Evolutionary conservation across 2,113 vertebrate species (phyloP).

Genomic region (Poeciliopsis prolifica): DNA sequence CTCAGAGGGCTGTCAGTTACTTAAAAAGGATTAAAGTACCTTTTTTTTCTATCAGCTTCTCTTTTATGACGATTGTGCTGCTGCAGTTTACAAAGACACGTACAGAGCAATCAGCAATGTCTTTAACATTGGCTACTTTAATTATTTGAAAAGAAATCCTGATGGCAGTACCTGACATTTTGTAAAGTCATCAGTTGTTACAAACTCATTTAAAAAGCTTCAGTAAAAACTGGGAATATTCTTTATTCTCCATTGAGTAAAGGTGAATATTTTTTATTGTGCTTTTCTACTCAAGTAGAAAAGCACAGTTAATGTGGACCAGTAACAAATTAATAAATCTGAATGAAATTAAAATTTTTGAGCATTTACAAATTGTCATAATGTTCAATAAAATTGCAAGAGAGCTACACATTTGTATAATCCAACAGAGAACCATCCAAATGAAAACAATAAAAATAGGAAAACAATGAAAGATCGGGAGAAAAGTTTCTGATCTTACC

Average conservation of each 20-base stretch:
- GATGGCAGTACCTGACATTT: too few relatives aligned
- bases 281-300: not conserved
- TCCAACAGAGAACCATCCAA: not conserved
- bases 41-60: not conserved
- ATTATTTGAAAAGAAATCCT: too few relatives aligned
- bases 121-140: too few relatives aligned
- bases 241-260: too few relatives aligned
- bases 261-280: not conserved
- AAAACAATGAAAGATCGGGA: not conserved
- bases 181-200: too few relatives aligned
- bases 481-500: conserved; percentile 42
- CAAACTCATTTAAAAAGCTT: too few relatives aligned
- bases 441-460: not conserved
- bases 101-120: too few relatives aligned
- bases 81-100: too few relatives aligned
- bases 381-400: too few relatives aligned
- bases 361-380: not conserved
- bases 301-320: not conserved
- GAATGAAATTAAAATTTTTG: not conserved
- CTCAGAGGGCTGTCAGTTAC: not conserved
- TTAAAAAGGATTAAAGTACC: too few relatives aligned
- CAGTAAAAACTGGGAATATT: too few relatives aligned
- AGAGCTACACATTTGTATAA: not conserved
- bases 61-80: too few relatives aligned
- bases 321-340: not conserved